Evolutionary conservation across 2,797 vertebrate genomes (phyloP).

Genomic region (Scleropages formosus): DNA sequence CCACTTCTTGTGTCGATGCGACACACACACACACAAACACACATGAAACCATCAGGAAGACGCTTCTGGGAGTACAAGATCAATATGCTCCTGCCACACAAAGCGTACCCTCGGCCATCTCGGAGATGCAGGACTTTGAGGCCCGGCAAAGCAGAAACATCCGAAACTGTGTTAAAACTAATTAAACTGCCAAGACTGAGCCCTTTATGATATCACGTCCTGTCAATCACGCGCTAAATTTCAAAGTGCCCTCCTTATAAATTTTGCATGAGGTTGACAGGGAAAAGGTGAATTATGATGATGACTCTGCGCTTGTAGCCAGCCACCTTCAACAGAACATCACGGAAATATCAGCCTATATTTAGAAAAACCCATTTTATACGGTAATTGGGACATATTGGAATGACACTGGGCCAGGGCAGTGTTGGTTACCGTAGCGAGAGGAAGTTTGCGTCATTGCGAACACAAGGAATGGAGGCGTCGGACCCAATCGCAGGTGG

Average conservation of each 20-base stretch:
- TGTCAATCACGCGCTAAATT: constrained; percentile 27
- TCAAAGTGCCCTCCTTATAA: constrained; percentile 22
- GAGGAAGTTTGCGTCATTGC: too few relatives aligned
- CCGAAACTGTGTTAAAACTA: constrained; percentile 12
- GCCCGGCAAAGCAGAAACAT: constrained; percentile 26
- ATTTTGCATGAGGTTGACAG: constrained; percentile 29
- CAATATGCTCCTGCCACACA: background rate
- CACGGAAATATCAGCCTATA: constrained; percentile 23
- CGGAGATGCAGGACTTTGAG: constrained; percentile 15
- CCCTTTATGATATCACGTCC: constrained; percentile 22
- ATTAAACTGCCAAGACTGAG: constrained; percentile 28
- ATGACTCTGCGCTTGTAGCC: constrained; percentile 2
- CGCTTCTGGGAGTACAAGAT: background rate
- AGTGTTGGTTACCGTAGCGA: too few relatives aligned
- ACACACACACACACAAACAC: background rate
- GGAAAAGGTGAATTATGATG: constrained; percentile 23
- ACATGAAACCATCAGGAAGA: background rate
- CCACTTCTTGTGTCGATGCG: background rate
- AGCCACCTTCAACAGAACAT: constrained; percentile 14
- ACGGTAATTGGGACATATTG: constrained; percentile 18
- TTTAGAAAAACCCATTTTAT: constrained; percentile 14
- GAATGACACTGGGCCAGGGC: background rate
- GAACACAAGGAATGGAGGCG: too few relatives aligned
- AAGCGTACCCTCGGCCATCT: background rate
- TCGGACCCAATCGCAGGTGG: too few relatives aligned